Base-by-base conservation (phyloP, 2,797 vertebrate genomes). In the Tapirus indicus region DNA sequence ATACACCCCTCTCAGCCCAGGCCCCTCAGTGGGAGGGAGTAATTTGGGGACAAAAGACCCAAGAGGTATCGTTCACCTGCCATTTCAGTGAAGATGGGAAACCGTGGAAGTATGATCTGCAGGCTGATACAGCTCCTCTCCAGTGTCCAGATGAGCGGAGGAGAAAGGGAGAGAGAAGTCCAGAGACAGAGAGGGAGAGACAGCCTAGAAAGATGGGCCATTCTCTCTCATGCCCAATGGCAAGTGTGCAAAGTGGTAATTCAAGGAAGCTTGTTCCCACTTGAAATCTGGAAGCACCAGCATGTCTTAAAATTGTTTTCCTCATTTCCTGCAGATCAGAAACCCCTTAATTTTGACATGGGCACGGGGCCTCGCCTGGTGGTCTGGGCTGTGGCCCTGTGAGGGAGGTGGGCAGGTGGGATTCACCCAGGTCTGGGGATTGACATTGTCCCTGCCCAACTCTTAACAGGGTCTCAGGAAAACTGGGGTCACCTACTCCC, bases 211-310 rank as follows among this genome's bases (percentile, higher is more conserved):
- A n/a, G 60, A 47, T 6, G 60, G 9, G 21, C 78, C 17, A 0
- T 44, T 10, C 25, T 47, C 25, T 27, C 54, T 41, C 72, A 12
- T 1, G 1, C 35, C 66, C 68, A 11, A 3, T 18, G 16, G 41
- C 0, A 5, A 38, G 44, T 8, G 79, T 64, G 64, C 85, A 68
- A 20, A 13, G 66, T 16, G 18, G n/a, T 38, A 23, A 7, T 35
- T 44, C 44, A 18, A 35, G 44, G 52, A 80, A 69, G 52, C 41
- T 44, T 21, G 56, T 21, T 80, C 74, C 79, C 66, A 44, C 75
- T 54, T 29, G 85, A 68, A 62, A 75, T 66, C 64, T 27, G 86
- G 95, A 79, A 27, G 85, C 64, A 80, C 66, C 77, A 84, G 91
- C 80, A 32, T 49, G 38, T 60, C 88, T 90, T 49, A 58, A 75